Conservation (phyloP, 2,797 vertebrate species). For the Trematocara caparti region DNA sequence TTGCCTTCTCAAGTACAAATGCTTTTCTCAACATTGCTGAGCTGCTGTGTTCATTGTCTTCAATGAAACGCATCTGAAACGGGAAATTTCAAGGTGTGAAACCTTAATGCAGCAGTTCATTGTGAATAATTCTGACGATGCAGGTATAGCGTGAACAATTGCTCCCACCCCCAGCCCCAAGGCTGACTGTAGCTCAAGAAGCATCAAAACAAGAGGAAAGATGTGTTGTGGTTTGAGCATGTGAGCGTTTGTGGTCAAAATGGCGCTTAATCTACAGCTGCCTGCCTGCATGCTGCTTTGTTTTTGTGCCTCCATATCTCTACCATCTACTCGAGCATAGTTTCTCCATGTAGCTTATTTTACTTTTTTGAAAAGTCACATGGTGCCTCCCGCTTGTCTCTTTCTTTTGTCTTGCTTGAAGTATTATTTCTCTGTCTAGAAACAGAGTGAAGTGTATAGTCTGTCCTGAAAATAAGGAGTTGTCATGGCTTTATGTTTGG, state of each 20-base stretch:
- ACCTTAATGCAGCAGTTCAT: background rate
- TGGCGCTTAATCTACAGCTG: constrained; percentile 52
- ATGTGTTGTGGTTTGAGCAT: constrained; percentile 58
- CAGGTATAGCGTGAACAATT: constrained; percentile 1
- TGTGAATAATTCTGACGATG: background rate
- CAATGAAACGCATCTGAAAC: background rate
- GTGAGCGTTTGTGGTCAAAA: constrained; percentile 56
- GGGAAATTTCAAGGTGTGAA: background rate
- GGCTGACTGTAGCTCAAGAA: constrained; percentile 29
- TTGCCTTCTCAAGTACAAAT: background rate
- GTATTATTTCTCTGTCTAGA: background rate
- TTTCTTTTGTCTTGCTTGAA: background rate
- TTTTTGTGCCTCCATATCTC: constrained; percentile 35
- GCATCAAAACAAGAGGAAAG: constrained; percentile 31
- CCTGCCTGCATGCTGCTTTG: constrained; percentile 33
- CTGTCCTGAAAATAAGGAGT: background rate
- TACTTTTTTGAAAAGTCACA: background rate
- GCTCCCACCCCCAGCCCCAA: background rate
- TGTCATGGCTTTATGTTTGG: background rate
- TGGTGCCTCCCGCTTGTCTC: background rate
- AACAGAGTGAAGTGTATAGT: background rate
- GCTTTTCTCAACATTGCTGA: background rate
- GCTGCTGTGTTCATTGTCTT: background rate
- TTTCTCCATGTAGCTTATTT: background rate
- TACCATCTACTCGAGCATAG: constrained; percentile 22